Evolutionary conservation across 2,888 invertebrate species (phyloP).

Genomic region (Bombyx huttoni): DNA sequence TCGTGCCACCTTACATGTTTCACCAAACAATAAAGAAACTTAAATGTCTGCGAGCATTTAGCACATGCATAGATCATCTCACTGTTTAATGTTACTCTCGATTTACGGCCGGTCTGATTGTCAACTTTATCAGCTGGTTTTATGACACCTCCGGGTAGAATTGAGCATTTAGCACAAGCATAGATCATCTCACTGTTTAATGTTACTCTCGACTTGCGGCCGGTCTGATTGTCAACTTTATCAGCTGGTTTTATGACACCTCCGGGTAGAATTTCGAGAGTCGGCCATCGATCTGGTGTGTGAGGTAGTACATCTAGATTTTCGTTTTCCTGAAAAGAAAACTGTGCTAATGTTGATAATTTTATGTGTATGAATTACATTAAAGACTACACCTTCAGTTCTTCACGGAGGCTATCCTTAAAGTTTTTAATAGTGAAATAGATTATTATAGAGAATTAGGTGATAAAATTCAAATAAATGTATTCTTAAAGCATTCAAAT

Average conservation of each 20-base stretch:
- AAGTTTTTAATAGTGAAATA: no score
- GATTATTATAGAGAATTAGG: no score
- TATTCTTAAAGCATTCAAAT: no score
- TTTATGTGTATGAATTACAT: no score
- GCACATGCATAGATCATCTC: slow-evolving; percentile 57
- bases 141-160: slow-evolving; percentile 55
- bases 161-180: slow-evolving; percentile 57
- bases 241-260: slow-evolving; percentile 50
- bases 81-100: slow-evolving; percentile 4
- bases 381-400: no score
- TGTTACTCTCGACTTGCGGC: slow-evolving; percentile 16
- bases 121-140: slow-evolving; percentile 35
- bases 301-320: slow-evolving; percentile 10
- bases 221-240: slow-evolving; percentile 23
- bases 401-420: no score
- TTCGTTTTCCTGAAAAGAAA: slow-evolving; percentile 11
- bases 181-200: slow-evolving; percentile 37
- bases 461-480: no score
- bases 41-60: slow-evolving; percentile 49
- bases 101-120: slow-evolving; percentile 22
- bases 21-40: slow-evolving; percentile 40
- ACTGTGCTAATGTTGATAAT: background rate
- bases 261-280: slow-evolving; percentile 53
- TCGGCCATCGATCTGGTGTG: slow-evolving; percentile 47
- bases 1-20: slow-evolving; percentile 56